Percentiles rank a stretch among this genome's conserved stretches.
Conservation (phyloP, 2,113 vertebrate genomes). For the Rhadina sibilatrix region DNA sequence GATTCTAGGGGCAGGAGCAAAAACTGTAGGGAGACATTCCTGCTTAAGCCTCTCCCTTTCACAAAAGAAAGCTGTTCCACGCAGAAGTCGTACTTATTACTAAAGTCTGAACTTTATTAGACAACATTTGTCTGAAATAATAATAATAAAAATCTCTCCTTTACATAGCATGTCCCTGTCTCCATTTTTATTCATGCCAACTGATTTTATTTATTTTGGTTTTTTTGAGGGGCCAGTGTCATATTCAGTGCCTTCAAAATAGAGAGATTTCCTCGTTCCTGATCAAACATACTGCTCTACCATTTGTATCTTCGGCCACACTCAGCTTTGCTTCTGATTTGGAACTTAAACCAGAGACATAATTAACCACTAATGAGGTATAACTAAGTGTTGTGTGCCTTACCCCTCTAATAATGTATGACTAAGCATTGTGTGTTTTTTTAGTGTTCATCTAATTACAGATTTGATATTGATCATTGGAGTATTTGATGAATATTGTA, state of each 20-base stretch:
- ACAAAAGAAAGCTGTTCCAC: neutral
- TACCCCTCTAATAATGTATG: neutral
- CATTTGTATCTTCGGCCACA: neutral
- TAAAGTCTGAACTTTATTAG: neutral
- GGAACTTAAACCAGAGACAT: neutral
- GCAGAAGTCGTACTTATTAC: fast-evolving
- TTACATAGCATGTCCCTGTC: neutral
- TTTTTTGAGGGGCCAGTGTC: neutral
- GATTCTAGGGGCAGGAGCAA: neutral
- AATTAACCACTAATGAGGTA: neutral
- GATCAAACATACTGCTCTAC: neutral
- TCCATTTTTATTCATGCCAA: neutral
- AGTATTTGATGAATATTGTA: neutral
- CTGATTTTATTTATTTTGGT: neutral
- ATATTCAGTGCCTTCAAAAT: neutral
- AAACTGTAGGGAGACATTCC: neutral
- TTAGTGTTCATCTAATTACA: neutral
- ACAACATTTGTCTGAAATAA: neutral
- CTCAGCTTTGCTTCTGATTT: neutral
- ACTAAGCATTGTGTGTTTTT: neutral
- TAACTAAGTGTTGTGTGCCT: neutral
- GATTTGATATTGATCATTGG: neutral
- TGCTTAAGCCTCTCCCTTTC: neutral
- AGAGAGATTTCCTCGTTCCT: neutral
- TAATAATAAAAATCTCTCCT: neutral